Conservation (phyloP, 2,888 invertebrate genomes). For the Drosophila falleni region DNA sequence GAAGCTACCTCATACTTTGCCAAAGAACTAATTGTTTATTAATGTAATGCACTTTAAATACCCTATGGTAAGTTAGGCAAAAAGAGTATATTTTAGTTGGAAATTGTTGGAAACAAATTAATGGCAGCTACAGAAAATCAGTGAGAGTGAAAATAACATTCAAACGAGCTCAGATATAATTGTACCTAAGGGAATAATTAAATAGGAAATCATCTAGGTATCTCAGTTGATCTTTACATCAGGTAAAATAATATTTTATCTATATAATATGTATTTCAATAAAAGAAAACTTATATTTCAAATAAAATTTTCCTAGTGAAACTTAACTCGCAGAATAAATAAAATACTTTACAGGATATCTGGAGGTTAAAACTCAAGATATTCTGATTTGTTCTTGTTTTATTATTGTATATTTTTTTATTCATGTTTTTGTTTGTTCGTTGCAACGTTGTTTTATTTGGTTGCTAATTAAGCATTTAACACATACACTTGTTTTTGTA, state of each 20-base stretch:
- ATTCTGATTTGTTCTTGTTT: conserved; percentile 8
- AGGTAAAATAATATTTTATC: no score
- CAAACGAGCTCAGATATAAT: no score
- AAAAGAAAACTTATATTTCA: no score
- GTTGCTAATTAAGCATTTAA: conserved; percentile 72
- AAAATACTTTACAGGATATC: conserved; percentile 15
- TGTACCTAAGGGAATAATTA: no score
- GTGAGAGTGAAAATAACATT: no score
- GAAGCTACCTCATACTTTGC: conserved; percentile 20
- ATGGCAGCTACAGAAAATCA: no score
- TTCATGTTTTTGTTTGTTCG: conserved; percentile 38
- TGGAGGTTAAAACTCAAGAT: neutral
- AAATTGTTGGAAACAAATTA: neutral
- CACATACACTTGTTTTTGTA: conserved; percentile 34
- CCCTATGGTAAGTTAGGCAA: neutral
- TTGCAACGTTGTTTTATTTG: conserved; percentile 61
- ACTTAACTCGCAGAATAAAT: no score
- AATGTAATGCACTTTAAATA: conserved; percentile 57
- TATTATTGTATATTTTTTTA: conserved; percentile 36
- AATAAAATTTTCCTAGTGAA: no score
- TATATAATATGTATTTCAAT: no score
- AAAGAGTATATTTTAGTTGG: conserved; percentile 2
- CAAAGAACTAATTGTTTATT: conserved; percentile 62
- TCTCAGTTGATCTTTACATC: no score
- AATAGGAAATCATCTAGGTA: no score